Evolutionary conservation across 2,888 invertebrate species (phyloP).

Genomic region (Trachelus troglodyta): DNA sequence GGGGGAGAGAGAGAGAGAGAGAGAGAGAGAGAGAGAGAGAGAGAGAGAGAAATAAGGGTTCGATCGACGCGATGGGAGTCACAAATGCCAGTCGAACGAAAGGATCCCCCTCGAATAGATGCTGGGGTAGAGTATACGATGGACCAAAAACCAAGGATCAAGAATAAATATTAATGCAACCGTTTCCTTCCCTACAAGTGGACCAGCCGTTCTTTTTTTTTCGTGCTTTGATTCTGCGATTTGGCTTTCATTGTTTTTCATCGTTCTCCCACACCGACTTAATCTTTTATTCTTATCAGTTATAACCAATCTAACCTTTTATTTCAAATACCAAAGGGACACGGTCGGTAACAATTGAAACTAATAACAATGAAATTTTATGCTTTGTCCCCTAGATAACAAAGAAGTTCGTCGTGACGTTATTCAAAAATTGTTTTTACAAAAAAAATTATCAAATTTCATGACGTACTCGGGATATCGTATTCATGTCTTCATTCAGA

Average conservation of each 20-base stretch:
- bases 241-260: conserved; percentile 1
- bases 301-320: no score
- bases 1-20: conserved; percentile 5
- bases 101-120: not conserved
- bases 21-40: conserved; percentile 5
- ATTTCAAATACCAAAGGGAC: no score
- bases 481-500: no score
- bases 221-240: conserved; percentile 4
- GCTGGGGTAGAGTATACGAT: no score
- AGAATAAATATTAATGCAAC: conserved; percentile 22
- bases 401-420: no score
- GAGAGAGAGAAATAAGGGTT: conserved; percentile 2
- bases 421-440: no score
- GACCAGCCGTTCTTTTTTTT: not conserved
- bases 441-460: no score
- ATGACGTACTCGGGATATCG: no score
- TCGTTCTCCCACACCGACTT: not conserved
- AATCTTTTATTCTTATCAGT: no score
- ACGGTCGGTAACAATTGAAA: no score
- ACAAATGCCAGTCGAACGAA: not conserved
- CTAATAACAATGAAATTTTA: no score
- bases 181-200: conserved; percentile 7
- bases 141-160: not conserved
- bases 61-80: not conserved
- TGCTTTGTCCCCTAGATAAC: no score